Evolutionary conservation across 2,797 vertebrate species (phyloP), one percentile per base, ranked within the genome.

Genomic region (Menidia menidia): DNA sequence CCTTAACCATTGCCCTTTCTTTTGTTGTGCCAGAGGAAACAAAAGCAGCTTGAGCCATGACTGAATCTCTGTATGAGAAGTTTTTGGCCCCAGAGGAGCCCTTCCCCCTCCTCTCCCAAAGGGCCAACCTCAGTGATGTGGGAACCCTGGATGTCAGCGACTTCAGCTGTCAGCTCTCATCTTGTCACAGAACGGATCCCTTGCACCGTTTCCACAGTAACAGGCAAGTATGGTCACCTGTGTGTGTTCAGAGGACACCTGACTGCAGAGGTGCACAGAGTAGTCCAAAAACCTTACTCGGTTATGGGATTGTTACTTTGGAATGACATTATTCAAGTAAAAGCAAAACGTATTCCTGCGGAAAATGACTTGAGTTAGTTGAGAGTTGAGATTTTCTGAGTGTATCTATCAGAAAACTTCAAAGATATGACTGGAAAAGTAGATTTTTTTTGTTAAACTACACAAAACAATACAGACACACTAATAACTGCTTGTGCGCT

Each of bases 71-170:
- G 63, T 96, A 97, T 50, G 96, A 97, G 94, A 98, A 99, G 93
- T 99, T 99, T 89, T 87, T 99, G 85, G 92, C 97, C 48, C 97
- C 97, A 0, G 97, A 98, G 88, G 97, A 98, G 59, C 97, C 97
- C 3, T 98, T 95, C 77, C 96, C 96, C 33, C 90, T 97, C 73
- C 94, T 97, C 64, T 96, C 95, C 54, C 96, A 96, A 73, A 94
- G 95, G 32, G 92, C 95, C 80, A 96, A 95, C 90, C 93, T 95
- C 80, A 97, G 96, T 68, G 97, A 98, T 76, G 95, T 97, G 62
- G 96, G 95, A 57, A 97, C 96, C 10, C 85, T 98, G 88, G 97
- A 98, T 52, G 96, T 96, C 82, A 98, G 97, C 83, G 97, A 98
- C 88, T 98, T 99, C 73, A 96, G 97, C 73, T 99, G 95, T 89